These are phyloP conservation scores for Notarius lentiginosus DNA, from an alignment of 2,113 vertebrate species.

Conservation along the genomic window DNA sequence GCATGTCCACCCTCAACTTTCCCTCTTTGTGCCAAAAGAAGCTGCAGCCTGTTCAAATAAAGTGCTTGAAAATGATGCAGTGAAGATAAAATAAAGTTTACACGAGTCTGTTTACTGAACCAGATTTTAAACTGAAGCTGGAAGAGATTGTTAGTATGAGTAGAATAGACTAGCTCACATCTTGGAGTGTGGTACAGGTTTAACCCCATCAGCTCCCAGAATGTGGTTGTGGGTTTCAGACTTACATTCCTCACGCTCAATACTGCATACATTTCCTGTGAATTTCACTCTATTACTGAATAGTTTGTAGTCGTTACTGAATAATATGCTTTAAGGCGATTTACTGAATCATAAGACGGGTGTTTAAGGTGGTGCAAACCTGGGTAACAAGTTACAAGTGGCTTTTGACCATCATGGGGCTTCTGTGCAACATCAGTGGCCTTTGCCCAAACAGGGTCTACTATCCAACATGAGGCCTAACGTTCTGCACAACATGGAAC, in stretches of 20 bases:
- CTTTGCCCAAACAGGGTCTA: neutral
- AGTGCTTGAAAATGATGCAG: neutral
- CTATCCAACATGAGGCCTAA: neutral
- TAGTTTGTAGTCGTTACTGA: neutral
- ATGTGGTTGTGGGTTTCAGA: neutral
- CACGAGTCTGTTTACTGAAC: slow-evolving; percentile 17
- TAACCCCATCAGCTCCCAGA: neutral
- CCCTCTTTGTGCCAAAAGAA: neutral
- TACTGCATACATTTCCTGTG: neutral
- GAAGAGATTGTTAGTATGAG: neutral
- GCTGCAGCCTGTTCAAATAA: slow-evolving; percentile 1
- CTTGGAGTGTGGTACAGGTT: neutral
- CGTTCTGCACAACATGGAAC: neutral
- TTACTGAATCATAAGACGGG: neutral
- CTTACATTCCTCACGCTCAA: neutral
- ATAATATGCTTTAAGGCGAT: neutral
- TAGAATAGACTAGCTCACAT: neutral
- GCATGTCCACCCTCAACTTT: neutral
- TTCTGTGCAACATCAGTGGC: neutral
- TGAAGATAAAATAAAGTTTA: slow-evolving; percentile 30
- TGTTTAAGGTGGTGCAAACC: neutral
- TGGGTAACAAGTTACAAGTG: neutral
- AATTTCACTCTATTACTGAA: neutral
- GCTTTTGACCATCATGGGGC: neutral
- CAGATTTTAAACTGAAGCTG: neutral